A percentile compares a stretch with the other conserved stretches of the same genome.
These are phyloP conservation scores for Epicampocera succincta DNA, from an alignment of 2,888 invertebrate species.

Conservation along the genomic window DNA sequence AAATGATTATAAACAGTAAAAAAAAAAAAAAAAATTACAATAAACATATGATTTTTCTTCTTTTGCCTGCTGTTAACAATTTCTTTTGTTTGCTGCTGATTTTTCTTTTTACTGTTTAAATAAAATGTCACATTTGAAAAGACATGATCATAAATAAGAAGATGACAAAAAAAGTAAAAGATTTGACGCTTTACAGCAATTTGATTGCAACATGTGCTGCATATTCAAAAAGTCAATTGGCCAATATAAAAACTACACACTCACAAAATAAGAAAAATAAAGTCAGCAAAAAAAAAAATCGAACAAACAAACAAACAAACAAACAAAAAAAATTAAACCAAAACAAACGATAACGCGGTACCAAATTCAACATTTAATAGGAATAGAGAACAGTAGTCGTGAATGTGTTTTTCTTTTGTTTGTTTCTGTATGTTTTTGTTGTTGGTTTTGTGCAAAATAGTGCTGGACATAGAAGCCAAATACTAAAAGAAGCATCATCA, in stretches of 20 bases:
- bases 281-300: no score
- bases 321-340: constrained; percentile 41
- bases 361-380: constrained; percentile 56
- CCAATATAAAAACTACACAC: constrained; percentile 57
- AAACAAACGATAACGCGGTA: constrained; percentile 56
- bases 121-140: constrained; percentile 68
- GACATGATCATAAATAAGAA: constrained; percentile 69
- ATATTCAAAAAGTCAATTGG: constrained; percentile 69
- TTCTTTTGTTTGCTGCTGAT: not conserved
- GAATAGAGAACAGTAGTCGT: constrained; percentile 40
- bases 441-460: not conserved
- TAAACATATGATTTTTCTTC: constrained; percentile 16
- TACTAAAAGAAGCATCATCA: constrained; percentile 66
- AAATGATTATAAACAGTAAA: no score
- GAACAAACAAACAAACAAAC: not conserved
- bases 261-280: not conserved
- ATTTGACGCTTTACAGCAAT: constrained; percentile 70
- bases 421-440: no score
- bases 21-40: not conserved
- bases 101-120: constrained; percentile 45
- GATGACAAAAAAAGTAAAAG: constrained; percentile 65
- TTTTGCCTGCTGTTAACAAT: not conserved
- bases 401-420: not conserved
- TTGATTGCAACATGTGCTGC: constrained; percentile 70
- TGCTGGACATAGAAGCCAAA: constrained; percentile 44